Conservation (phyloP, 2,797 vertebrate genomes). For the Dipus sagitta region DNA sequence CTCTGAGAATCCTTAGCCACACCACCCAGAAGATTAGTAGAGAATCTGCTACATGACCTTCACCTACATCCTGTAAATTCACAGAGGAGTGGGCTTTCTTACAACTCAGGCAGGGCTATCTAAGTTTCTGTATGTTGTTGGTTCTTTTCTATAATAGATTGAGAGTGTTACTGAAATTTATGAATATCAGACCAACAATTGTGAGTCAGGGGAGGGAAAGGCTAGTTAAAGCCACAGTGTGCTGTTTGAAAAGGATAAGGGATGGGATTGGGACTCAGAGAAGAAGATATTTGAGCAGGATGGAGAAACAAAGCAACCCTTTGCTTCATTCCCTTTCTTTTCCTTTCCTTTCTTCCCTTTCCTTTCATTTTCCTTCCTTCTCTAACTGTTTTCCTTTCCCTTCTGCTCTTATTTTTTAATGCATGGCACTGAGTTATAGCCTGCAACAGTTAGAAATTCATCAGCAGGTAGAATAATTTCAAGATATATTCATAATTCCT, state of each 20-base stretch:
- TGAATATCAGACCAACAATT: neutral
- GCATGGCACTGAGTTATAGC: neutral
- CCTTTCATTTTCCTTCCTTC: neutral
- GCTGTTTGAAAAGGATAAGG: neutral
- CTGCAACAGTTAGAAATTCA: slow-evolving; percentile 9
- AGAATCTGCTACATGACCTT: neutral
- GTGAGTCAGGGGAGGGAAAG: neutral
- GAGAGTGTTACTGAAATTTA: neutral
- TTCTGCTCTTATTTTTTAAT: neutral
- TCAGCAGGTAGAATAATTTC: neutral
- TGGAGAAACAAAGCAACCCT: neutral
- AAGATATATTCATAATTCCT: neutral
- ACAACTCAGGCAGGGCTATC: neutral
- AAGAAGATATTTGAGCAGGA: neutral
- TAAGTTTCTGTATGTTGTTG: neutral
- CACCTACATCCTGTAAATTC: neutral
- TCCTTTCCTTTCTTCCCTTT: neutral
- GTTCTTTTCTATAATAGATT: neutral
- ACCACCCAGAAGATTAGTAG: neutral
- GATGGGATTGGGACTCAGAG: neutral
- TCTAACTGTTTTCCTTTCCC: neutral
- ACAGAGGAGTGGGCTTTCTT: neutral
- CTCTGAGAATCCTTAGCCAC: slow-evolving; percentile 34
- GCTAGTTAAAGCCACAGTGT: neutral
- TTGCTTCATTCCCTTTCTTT: no score